Percentiles rank a stretch among this genome's conserved stretches.
Evolutionary conservation across 2,113 vertebrate genomes (phyloP).

Genomic region (Nyctibius bracteatus): DNA sequence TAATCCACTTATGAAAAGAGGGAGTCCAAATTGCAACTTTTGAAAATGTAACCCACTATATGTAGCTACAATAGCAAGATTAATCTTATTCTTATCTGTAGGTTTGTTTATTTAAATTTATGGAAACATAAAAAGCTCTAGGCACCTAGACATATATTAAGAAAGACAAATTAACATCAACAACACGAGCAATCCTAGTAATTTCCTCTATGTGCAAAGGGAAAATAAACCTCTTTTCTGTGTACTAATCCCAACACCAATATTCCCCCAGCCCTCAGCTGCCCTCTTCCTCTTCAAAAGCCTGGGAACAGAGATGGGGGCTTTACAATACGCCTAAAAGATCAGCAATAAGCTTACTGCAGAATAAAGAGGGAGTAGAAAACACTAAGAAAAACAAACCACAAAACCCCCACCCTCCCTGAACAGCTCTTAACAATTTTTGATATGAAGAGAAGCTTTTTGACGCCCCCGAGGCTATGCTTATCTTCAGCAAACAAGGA

Average conservation of each 20-base stretch:
- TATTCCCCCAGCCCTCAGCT: not conserved
- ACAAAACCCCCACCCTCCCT: rapidly evolving
- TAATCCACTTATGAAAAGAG: not conserved
- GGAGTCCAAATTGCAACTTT: not conserved
- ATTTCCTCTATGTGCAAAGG: constrained; percentile 30
- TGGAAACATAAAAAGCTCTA: not conserved
- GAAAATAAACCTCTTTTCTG: constrained; percentile 15
- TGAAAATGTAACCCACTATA: not conserved
- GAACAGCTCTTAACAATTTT: not conserved
- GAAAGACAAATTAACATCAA: constrained; percentile 11
- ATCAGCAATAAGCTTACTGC: not conserved
- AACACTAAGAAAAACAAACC: not conserved
- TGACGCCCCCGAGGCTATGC: not conserved
- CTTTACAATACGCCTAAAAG: not conserved
- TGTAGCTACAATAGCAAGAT: not conserved
- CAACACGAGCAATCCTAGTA: not conserved
- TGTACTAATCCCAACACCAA: not conserved
- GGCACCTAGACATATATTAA: not conserved
- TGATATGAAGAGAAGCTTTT: not conserved
- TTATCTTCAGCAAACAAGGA: not conserved
- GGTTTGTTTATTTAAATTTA: not conserved
- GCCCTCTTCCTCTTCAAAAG: not conserved
- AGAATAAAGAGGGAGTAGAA: not conserved
- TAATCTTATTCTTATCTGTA: not conserved
- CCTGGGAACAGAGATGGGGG: not conserved